Evolutionary conservation across 1,140 invertebrate species (phyloP).

Genomic region (Leptinotarsa lineolata): DNA sequence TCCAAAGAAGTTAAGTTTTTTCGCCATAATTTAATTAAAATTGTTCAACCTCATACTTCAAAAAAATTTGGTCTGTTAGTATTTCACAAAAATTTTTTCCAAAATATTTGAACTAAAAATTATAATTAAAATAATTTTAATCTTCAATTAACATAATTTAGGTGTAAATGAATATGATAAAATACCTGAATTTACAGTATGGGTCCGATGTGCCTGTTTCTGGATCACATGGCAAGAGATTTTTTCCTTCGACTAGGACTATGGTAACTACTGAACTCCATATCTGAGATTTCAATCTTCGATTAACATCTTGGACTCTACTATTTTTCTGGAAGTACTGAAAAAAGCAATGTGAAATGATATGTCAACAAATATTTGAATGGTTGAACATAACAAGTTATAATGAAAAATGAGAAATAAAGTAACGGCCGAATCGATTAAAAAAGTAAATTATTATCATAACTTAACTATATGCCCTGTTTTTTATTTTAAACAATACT

Average conservation of each 20-base stretch:
- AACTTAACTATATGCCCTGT: too few species aligned
- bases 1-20: too few species aligned
- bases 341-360: constrained; percentile 45
- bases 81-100: neutral
- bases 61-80: too few species aligned
- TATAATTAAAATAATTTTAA: neutral
- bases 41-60: too few species aligned
- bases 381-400: too few species aligned
- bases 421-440: too few species aligned
- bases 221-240: constrained; percentile 85
- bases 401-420: too few species aligned
- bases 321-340: constrained; percentile 82
- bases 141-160: too few species aligned
- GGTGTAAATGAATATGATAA: neutral
- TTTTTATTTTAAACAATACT: too few species aligned
- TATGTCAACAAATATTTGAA: too few species aligned
- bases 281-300: constrained; percentile 85
- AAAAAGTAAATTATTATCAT: too few species aligned
- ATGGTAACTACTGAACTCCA: constrained; percentile 97
- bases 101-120: neutral
- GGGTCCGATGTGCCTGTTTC: constrained; percentile 88
- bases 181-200: constrained; percentile 93
- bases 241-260: constrained; percentile 91
- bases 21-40: too few species aligned
- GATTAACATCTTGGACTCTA: constrained; percentile 76